These are phyloP conservation scores for Archocentrus centrarchus DNA, from an alignment of 2,113 vertebrate species.

Conservation along the genomic window DNA sequence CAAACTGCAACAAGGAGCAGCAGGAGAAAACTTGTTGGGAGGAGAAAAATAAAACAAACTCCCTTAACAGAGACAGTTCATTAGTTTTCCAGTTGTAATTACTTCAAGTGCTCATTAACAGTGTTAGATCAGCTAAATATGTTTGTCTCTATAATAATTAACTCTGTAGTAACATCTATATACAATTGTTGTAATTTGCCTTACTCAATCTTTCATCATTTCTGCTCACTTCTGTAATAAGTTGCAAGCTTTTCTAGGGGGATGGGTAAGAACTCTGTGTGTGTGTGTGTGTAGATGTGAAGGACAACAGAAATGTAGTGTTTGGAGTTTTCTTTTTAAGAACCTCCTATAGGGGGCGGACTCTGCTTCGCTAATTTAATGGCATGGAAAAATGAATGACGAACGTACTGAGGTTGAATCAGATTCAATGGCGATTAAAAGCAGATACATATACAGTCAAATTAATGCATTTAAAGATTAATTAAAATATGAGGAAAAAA, in stretches of 20 bases:
- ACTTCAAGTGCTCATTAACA: conserved; percentile 8
- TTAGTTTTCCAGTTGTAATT: conserved; percentile 4
- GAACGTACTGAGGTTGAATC: background rate
- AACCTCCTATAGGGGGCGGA: background rate
- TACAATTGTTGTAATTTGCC: background rate
- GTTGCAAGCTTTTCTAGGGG: background rate
- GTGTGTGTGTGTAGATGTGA: background rate
- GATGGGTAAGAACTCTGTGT: background rate
- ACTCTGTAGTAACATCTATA: conserved; percentile 1
- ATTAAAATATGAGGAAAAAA: background rate
- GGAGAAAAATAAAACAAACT: background rate
- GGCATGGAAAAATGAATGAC: background rate
- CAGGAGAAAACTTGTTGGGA: conserved; percentile 30
- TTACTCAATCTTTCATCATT: conserved; percentile 3
- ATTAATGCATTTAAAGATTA: background rate
- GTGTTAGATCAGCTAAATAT: conserved; percentile 1
- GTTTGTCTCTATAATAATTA: background rate
- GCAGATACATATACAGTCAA: background rate
- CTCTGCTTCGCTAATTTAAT: background rate
- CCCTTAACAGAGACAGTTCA: background rate
- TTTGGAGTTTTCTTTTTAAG: background rate
- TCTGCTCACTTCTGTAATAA: background rate
- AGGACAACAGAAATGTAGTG: background rate
- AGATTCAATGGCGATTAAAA: background rate
- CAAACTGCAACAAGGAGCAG: conserved; percentile 54